Conservation (phyloP, 1,140 invertebrate genomes). For the Cherax destructor region DNA sequence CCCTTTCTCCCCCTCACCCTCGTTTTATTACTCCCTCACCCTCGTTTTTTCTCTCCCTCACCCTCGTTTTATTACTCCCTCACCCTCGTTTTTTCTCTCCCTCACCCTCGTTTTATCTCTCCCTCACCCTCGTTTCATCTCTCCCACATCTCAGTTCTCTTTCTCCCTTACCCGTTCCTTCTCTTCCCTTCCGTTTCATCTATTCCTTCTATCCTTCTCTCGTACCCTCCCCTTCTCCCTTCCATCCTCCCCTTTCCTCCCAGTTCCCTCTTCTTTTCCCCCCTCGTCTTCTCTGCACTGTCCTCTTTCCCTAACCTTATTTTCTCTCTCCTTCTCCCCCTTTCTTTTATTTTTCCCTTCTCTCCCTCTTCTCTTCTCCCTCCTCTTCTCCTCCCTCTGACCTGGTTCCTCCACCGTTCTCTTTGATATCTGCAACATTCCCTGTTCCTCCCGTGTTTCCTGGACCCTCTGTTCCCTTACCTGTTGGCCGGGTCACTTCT, state of each 20-base stretch:
- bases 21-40: background rate
- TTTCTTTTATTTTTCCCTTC: background rate
- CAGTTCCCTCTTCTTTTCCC: background rate
- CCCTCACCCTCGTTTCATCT: background rate
- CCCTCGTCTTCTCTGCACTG: background rate
- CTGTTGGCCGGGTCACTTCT: no score
- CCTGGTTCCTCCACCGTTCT: no score
- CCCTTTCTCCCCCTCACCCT: background rate
- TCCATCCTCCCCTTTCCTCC: background rate
- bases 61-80: background rate
- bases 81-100: background rate
- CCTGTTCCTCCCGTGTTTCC: no score
- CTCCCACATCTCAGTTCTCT: background rate
- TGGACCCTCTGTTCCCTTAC: no score
- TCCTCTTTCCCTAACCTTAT: background rate
- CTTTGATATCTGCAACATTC: no score
- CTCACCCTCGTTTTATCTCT: background rate
- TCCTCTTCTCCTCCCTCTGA: no score
- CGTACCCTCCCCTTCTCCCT: background rate
- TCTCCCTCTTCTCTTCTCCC: background rate
- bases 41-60: background rate
- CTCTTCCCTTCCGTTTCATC: background rate
- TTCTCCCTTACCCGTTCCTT: slow-evolving; percentile 8
- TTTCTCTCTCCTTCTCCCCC: background rate
- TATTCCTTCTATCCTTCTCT: background rate